phyloP scores from a whole-genome alignment of 2,888 invertebrate genomes.

The Lasioglossum malachurum region DNA sequence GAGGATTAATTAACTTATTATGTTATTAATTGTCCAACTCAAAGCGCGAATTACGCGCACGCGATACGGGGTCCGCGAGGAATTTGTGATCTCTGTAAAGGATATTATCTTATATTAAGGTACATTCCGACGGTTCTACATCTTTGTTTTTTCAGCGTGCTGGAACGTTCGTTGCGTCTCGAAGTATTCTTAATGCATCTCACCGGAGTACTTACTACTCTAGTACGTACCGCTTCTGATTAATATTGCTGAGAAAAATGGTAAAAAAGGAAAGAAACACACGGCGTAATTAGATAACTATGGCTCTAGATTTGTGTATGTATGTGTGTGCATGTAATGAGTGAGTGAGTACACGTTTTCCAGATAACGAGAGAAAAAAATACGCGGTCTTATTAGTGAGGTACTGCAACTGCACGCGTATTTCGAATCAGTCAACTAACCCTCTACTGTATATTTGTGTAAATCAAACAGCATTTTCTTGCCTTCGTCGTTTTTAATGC shows the following conservation, averaged over 20 bases:
- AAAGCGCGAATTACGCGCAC: neutral
- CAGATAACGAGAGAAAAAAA: neutral
- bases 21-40: neutral
- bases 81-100: slow-evolving; percentile 24
- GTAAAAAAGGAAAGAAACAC: slow-evolving; percentile 3
- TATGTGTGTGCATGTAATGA: slow-evolving; percentile 21
- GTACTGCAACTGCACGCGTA: slow-evolving; percentile 22
- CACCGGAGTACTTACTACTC: slow-evolving; percentile 67
- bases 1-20: slow-evolving; percentile 17
- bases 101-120: slow-evolving; percentile 69
- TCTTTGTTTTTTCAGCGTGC: slow-evolving; percentile 46
- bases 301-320: slow-evolving; percentile 29
- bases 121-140: slow-evolving; percentile 66
- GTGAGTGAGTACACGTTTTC: slow-evolving; percentile 44
- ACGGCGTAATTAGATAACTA: slow-evolving; percentile 58
- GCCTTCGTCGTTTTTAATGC: slow-evolving; percentile 64
- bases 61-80: slow-evolving; percentile 16
- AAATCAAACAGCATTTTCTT: slow-evolving; percentile 62
- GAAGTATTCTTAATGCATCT: slow-evolving; percentile 65
- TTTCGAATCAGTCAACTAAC: slow-evolving; percentile 35
- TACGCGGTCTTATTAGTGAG: neutral
- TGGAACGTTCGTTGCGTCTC: slow-evolving; percentile 46
- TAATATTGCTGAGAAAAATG: neutral
- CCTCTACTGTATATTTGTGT: slow-evolving; percentile 61
- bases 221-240: slow-evolving; percentile 48